A percentile compares a stretch with the other conserved stretches of the same genome.
Evolutionary conservation across 2,113 vertebrate species (phyloP).

Genomic region (Electrona antarctica): DNA sequence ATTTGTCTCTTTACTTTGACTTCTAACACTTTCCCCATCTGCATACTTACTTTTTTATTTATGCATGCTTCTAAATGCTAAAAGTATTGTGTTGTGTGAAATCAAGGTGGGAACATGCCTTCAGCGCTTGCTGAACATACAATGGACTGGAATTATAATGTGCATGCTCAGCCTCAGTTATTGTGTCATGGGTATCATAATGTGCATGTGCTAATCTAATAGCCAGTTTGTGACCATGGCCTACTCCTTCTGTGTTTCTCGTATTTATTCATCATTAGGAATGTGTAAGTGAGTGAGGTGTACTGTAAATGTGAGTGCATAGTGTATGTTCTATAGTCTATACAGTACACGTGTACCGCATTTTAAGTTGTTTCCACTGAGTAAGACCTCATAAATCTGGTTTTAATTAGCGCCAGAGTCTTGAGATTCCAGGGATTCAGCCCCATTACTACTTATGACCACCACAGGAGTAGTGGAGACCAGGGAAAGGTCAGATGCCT

Average conservation of each 20-base stretch:
- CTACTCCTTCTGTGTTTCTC: not conserved
- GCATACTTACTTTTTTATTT: not conserved
- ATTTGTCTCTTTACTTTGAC: not conserved
- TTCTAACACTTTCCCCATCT: not conserved
- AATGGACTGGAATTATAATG: no score
- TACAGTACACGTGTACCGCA: not conserved
- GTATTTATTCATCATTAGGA: slow-evolving; percentile 2
- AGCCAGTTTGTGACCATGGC: not conserved
- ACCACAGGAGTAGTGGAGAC: not conserved
- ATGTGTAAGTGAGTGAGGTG: not conserved
- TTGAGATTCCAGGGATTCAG: slow-evolving; percentile 1
- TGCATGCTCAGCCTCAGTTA: no score
- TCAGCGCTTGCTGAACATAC: no score
- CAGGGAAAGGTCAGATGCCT: slow-evolving; percentile 26
- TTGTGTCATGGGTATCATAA: not conserved
- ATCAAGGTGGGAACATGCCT: no score
- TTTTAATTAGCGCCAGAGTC: slow-evolving; percentile 56
- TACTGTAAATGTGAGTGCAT: not conserved
- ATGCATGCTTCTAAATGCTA: not conserved
- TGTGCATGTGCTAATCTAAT: not conserved
- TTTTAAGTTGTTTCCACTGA: slow-evolving; percentile 44
- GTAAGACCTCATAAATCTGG: slow-evolving; percentile 47
- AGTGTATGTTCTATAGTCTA: slow-evolving; percentile 20
- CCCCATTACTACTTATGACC: slow-evolving; percentile 10
- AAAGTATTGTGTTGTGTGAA: no score